These are phyloP conservation scores for Drosophila mauritiana DNA, from an alignment of 1,140 invertebrate genomes.

Conservation along the genomic window DNA sequence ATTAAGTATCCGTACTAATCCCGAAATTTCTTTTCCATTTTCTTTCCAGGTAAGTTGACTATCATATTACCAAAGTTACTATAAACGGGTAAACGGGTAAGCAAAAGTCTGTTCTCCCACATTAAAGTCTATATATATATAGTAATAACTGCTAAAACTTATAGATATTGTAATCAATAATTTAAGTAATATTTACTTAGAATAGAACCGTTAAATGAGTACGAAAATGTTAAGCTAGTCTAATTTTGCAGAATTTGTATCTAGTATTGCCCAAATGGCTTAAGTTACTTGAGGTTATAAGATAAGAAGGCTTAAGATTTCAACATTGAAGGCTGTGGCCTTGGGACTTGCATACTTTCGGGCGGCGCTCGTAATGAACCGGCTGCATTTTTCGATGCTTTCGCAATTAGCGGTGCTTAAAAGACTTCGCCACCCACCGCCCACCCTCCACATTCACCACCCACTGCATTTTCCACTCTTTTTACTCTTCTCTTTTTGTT, in stretches of 20 bases:
- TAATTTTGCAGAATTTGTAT: no score
- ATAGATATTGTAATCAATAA: no score
- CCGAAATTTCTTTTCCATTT: constrained; percentile 1
- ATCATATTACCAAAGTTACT: not conserved
- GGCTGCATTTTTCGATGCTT: constrained; percentile 14
- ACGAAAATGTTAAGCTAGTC: no score
- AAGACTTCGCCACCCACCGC: constrained; percentile 16
- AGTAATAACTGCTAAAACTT: not conserved
- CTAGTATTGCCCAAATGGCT: no score
- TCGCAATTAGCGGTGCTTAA: constrained; percentile 3
- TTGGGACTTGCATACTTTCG: constrained; percentile 66
- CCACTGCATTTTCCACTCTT: not conserved
- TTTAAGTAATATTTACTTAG: no score
- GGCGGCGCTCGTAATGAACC: constrained; percentile 31
- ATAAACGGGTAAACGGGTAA: constrained; percentile 38
- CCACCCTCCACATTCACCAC: not conserved
- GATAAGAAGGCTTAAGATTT: not conserved
- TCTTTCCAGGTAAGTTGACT: constrained; percentile 70
- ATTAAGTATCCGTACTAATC: constrained; percentile 1
- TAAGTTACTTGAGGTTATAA: no score
- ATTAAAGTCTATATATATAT: not conserved
- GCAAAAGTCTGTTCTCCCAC: constrained; percentile 28
- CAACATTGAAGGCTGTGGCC: not conserved
- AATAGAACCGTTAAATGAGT: no score
- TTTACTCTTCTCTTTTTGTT: not conserved